A percentile compares a stretch with the other conserved stretches of the same genome.
Evolutionary conservation across 2,888 invertebrate species (phyloP).

Genomic region (Camponotus fellah): DNA sequence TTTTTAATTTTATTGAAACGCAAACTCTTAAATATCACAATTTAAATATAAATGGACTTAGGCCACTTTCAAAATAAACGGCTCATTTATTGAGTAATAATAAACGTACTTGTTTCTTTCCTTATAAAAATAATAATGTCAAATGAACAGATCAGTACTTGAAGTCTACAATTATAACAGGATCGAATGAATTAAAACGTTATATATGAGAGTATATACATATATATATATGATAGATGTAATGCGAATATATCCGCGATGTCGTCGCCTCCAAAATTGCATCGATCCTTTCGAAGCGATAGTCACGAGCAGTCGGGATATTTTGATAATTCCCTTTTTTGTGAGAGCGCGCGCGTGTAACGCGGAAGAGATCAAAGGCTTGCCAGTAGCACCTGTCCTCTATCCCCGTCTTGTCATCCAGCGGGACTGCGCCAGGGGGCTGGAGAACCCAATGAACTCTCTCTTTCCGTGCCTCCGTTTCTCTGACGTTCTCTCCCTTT

Average conservation of each 20-base stretch:
- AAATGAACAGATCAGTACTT: background rate
- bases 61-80: too few species aligned
- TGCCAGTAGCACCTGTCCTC: conserved; percentile 86
- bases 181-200: conserved; percentile 2
- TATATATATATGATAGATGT: too few species aligned
- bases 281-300: conserved; percentile 55
- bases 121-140: background rate
- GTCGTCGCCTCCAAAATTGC: conserved; percentile 53
- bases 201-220: background rate
- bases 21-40: too few species aligned
- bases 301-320: conserved; percentile 73
- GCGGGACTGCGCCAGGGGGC: conserved; percentile 83
- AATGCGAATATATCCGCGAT: background rate
- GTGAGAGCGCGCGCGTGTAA: conserved; percentile 80
- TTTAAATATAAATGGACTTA: too few species aligned
- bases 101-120: background rate
- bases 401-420: conserved; percentile 84
- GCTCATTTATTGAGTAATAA: background rate
- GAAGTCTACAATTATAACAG: conserved; percentile 14
- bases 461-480: conserved; percentile 58
- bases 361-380: conserved; percentile 85
- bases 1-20: too few species aligned
- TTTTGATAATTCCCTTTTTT: conserved; percentile 84
- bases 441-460: conserved; percentile 69
- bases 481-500: conserved; percentile 16